A percentile compares a stretch with the other conserved stretches of the same genome.
Conservation (phyloP, 2,797 vertebrate genomes). For the Hyperoplus lanceolatus region DNA sequence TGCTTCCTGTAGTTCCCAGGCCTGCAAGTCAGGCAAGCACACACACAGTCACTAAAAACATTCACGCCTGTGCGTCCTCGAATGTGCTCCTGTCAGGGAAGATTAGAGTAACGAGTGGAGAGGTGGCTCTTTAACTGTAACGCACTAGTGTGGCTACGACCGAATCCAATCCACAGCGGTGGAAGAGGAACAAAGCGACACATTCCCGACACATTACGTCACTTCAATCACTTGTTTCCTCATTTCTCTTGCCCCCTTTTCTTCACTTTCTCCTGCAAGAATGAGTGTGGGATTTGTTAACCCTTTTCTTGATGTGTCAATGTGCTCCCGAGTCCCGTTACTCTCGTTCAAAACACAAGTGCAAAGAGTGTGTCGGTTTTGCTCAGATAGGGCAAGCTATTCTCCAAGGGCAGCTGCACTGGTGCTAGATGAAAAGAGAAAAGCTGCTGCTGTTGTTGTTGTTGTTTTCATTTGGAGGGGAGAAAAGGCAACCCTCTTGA, state of each 20-base stretch:
- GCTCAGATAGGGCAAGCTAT: conserved; percentile 62
- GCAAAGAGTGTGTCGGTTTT: conserved; percentile 51
- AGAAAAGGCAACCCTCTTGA: conserved; percentile 21
- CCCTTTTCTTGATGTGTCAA: conserved; percentile 16
- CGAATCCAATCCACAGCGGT: conserved; percentile 29
- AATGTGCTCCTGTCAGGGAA: conserved; percentile 63
- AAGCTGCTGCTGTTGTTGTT: conserved; percentile 42
- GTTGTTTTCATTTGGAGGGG: conserved; percentile 26
- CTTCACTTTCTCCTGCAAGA: conserved; percentile 25
- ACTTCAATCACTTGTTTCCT: conserved; percentile 52
- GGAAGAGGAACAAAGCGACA: conserved; percentile 54
- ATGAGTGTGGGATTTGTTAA: not conserved
- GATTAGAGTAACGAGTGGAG: conserved; percentile 58
- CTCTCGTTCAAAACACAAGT: conserved; percentile 28
- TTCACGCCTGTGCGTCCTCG: conserved; percentile 51
- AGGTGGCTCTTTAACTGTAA: conserved; percentile 44
- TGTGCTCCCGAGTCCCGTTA: not conserved
- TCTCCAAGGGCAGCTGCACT: conserved; percentile 67
- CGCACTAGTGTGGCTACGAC: conserved; percentile 9
- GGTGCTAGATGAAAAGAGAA: conserved; percentile 64
- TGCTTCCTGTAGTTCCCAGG: conserved; percentile 60
- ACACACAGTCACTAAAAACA: conserved; percentile 35
- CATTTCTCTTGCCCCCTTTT: conserved; percentile 40
- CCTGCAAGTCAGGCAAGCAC: conserved; percentile 36
- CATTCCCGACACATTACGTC: conserved; percentile 36